phyloP scores from a whole-genome alignment of 2,113 vertebrate species.

The Pelodiscus sinensis region DNA sequence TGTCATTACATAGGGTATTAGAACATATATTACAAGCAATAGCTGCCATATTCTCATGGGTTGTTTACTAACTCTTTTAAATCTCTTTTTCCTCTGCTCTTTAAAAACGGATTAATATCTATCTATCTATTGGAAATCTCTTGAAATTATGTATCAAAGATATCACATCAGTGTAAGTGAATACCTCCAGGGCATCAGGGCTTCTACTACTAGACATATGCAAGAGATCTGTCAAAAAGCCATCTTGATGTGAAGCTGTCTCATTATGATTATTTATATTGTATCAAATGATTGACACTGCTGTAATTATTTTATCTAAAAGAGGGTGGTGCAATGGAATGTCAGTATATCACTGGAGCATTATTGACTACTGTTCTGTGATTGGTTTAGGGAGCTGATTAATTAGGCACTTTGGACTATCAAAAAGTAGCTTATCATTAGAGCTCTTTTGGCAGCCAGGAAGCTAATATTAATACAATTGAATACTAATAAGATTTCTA shows the following conservation, averaged over 20 bases:
- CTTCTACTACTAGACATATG: neutral
- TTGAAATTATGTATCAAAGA: neutral
- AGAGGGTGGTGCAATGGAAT: neutral
- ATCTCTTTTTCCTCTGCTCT: neutral
- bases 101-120: neutral
- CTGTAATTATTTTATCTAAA: neutral
- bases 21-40: neutral
- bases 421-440: neutral
- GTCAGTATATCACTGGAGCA: neutral
- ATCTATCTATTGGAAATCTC: neutral
- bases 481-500: slow-evolving; percentile 42
- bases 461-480: slow-evolving; percentile 40
- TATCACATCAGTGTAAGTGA: neutral
- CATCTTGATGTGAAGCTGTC: neutral
- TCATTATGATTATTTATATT: neutral
- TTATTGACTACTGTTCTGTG: slow-evolving; percentile 6
- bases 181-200: neutral
- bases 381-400: neutral
- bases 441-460: slow-evolving; percentile 11
- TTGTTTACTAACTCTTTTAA: neutral
- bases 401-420: slow-evolving; percentile 29
- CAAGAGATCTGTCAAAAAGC: neutral
- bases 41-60: neutral
- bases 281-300: neutral
- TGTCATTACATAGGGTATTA: neutral